These are phyloP conservation scores for Brachionus rotundiformis DNA, from an alignment of 1,140 invertebrate species.

Conservation along the genomic window DNA sequence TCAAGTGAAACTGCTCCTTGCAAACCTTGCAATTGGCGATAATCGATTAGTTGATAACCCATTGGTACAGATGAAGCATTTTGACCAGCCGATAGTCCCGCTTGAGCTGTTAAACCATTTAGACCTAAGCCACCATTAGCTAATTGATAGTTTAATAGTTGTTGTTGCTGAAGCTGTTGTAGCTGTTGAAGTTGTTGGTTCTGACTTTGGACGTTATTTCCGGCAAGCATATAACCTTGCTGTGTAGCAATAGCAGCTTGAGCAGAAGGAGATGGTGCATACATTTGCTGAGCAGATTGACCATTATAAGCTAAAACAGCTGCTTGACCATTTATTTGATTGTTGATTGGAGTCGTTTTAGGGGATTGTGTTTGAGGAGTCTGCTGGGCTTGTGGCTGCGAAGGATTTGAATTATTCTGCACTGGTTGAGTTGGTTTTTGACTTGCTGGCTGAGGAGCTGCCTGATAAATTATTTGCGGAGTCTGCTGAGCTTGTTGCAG, in stretches of 20 bases:
- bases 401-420: neutral
- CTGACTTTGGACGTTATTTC: neutral
- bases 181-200: constrained; percentile 2
- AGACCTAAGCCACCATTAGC: neutral
- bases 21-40: neutral
- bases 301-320: neutral
- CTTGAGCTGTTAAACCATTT: neutral
- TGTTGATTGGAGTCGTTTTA: neutral
- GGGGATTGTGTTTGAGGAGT: neutral
- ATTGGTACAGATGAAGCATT: neutral
- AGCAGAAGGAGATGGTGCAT: neutral
- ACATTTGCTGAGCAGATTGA: neutral
- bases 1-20: neutral
- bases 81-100: neutral
- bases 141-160: neutral
- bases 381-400: neutral
- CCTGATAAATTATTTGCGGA: constrained; percentile 21
- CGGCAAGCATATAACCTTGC: constrained; percentile 33
- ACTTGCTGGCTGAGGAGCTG: constrained; percentile 6
- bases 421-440: neutral
- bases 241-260: constrained; percentile 12
- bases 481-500: neutral
- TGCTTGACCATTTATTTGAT: neutral
- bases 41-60: constrained; percentile 31
- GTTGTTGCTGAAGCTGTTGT: neutral